These are phyloP conservation scores for Acanthaster planci DNA, from an alignment of 35 echinoderm and acorn worm species.

Conservation along the genomic window DNA sequence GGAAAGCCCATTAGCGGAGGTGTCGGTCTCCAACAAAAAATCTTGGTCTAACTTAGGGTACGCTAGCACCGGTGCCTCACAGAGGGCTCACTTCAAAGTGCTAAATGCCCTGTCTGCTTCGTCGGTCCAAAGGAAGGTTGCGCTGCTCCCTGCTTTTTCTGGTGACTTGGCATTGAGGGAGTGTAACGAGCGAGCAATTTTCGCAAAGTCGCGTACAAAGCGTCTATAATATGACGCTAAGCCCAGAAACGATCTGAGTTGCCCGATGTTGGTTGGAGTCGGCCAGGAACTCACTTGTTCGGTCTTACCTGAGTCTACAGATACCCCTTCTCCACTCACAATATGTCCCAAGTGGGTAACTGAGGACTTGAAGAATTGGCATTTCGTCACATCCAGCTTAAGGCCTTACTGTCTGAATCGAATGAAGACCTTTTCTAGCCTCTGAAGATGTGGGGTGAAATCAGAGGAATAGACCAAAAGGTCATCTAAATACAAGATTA, in stretches of 20 bases:
- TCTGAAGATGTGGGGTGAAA: slow-evolving; percentile 38
- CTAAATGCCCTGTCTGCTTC: background rate
- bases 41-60: background rate
- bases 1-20: slow-evolving; percentile 47
- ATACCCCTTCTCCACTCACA: slow-evolving; percentile 4
- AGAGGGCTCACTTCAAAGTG: background rate
- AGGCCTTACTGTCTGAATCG: slow-evolving; percentile 31
- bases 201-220: slow-evolving; percentile 32
- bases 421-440: slow-evolving; percentile 41
- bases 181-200: background rate
- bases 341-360: slow-evolving; percentile 24
- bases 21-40: background rate
- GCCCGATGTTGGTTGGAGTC: background rate
- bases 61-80: background rate
- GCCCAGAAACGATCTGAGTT: slow-evolving; percentile 44
- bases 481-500: slow-evolving; percentile 70
- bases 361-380: background rate
- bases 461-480: slow-evolving; percentile 45
- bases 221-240: slow-evolving; percentile 37
- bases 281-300: background rate
- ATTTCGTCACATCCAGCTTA: slow-evolving; percentile 31
- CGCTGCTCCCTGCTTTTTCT: slow-evolving; percentile 10
- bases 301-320: slow-evolving; percentile 19
- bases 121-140: background rate
- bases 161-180: background rate